Evolutionary conservation across 2,888 invertebrate species (phyloP).

Genomic region (Lepeophtheirus nordmannii): DNA sequence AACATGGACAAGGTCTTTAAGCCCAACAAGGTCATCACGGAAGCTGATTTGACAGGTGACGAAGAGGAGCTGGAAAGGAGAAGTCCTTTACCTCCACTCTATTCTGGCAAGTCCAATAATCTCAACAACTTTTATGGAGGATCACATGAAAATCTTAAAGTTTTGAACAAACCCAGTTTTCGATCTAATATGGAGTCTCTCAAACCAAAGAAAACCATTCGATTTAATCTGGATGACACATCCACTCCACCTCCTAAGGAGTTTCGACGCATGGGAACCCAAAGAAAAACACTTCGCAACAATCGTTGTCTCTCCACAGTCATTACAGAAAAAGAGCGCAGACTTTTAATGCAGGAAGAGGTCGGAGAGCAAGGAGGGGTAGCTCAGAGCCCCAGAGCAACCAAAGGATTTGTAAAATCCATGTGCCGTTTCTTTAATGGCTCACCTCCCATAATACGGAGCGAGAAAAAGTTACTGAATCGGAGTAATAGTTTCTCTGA

Average conservation of each 20-base stretch:
- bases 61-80: too few relatives aligned
- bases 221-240: conserved; percentile 15
- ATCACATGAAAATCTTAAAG: not conserved
- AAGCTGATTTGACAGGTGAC: too few relatives aligned
- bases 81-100: not conserved
- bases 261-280: conserved; percentile 11
- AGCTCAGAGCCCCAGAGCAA: conserved; percentile 8
- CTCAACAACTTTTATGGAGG: not conserved
- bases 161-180: not conserved
- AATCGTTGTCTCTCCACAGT: conserved; percentile 16
- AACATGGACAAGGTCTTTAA: too few relatives aligned
- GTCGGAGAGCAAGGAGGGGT: not conserved
- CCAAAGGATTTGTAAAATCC: conserved; percentile 20
- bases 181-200: conserved; percentile 4
- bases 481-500: conserved; percentile 18
- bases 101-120: not conserved
- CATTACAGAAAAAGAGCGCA: conserved; percentile 14
- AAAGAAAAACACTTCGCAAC: conserved; percentile 17
- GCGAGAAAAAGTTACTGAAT: not conserved
- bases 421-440: conserved; percentile 21
- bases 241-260: conserved; percentile 21
- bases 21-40: too few relatives aligned
- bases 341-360: conserved; percentile 1
- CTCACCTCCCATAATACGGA: not conserved
- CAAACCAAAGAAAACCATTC: conserved; percentile 12